Conservation (phyloP, 2,888 invertebrate species). For the Agelastica alni region DNA sequence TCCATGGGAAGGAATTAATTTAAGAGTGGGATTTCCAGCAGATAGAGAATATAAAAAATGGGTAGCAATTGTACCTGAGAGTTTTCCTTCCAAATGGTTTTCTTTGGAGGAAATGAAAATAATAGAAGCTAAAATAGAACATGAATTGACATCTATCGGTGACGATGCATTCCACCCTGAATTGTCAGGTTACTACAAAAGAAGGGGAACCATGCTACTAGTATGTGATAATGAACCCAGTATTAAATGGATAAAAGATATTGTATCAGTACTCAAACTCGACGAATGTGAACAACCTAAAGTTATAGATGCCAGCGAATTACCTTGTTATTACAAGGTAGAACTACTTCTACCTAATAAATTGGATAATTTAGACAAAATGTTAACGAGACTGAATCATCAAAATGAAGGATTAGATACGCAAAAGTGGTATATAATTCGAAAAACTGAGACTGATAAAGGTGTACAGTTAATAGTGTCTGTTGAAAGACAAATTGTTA, state of each 20-base stretch:
- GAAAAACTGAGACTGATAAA: constrained; percentile 1
- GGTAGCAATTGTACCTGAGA: constrained; percentile 5
- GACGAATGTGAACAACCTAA: constrained; percentile 1
- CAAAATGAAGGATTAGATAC: constrained; percentile 19
- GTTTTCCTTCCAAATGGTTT: constrained; percentile 11
- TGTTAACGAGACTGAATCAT: constrained; percentile 12
- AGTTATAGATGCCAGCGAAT: not conserved
- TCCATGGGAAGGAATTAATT: constrained; percentile 12
- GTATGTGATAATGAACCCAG: constrained; percentile 10
- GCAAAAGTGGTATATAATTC: constrained; percentile 12
- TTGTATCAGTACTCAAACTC: not conserved
- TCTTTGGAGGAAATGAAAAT: not conserved
- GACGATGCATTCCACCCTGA: constrained; percentile 10
- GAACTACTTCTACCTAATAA: constrained; percentile 13
- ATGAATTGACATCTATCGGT: not conserved
- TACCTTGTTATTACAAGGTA: constrained; percentile 13
- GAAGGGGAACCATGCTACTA: constrained; percentile 8
- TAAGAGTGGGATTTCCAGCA: constrained; percentile 13
- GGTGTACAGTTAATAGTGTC: constrained; percentile 5
- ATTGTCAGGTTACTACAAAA: constrained; percentile 6
- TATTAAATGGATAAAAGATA: constrained; percentile 11
- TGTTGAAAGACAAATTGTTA: constrained; percentile 3
- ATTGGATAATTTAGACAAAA: constrained; percentile 8
- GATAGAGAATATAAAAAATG: constrained; percentile 3
- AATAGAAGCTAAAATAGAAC: not conserved